These are phyloP conservation scores for Amblyraja radiata DNA, from an alignment of 2,797 vertebrate genomes.

Conservation along the genomic window DNA sequence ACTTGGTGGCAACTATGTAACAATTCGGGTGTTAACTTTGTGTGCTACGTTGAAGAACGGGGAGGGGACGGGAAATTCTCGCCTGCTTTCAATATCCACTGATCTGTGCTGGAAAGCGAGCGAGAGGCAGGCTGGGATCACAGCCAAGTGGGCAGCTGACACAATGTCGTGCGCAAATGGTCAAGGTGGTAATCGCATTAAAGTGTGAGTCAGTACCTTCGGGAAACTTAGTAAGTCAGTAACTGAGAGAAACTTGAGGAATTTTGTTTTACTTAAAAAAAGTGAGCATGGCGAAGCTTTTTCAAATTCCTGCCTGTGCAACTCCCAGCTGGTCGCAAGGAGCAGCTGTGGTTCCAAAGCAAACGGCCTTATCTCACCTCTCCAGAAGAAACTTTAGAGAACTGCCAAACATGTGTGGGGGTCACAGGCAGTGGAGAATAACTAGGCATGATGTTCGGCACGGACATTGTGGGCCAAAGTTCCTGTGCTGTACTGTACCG, in stretches of 20 bases:
- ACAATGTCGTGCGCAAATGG: neutral
- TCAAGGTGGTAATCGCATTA: neutral
- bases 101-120: neutral
- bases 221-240: neutral
- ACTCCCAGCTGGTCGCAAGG: neutral
- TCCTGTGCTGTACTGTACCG: no score
- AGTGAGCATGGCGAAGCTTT: neutral
- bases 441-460: no score
- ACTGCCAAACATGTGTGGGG: neutral
- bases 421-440: no score
- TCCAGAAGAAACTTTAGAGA: neutral
- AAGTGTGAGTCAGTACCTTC: neutral
- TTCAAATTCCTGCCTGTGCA: neutral
- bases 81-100: neutral
- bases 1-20: neutral
- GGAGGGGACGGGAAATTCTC: neutral
- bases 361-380: neutral
- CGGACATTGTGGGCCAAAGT: no score
- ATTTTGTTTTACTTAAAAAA: neutral
- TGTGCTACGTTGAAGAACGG: neutral
- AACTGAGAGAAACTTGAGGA: neutral
- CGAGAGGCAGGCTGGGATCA: neutral
- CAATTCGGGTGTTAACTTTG: neutral
- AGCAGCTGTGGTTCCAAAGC: neutral
- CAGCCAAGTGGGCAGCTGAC: neutral